A percentile compares a stretch with the other conserved stretches of the same genome.
These are phyloP conservation scores for Lampris incognitus DNA, from an alignment of 2,113 vertebrate genomes.

Conservation along the genomic window DNA sequence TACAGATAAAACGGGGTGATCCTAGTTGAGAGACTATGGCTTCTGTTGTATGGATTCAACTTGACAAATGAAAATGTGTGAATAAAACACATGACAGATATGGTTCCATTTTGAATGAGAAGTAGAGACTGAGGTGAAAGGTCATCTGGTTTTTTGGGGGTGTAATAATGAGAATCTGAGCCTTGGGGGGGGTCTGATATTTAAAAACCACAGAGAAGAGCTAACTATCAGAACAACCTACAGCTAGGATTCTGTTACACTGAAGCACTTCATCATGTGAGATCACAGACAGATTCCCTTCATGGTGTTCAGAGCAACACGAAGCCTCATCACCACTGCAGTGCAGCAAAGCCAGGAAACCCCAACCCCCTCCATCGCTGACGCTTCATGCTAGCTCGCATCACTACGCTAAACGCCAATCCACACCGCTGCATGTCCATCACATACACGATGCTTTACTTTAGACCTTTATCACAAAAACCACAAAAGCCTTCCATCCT, in stretches of 20 bases:
- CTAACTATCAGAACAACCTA: constrained; percentile 33
- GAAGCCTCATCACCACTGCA: constrained; percentile 44
- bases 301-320: constrained; percentile 46
- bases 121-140: neutral
- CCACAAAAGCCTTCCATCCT: too few species aligned
- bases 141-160: too few species aligned
- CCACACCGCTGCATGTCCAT: neutral
- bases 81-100: too few species aligned
- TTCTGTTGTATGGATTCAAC: too few species aligned
- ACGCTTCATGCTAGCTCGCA: constrained; percentile 28
- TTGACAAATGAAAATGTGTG: too few species aligned
- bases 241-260: constrained; percentile 61
- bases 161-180: constrained; percentile 13
- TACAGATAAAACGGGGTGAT: too few species aligned
- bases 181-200: constrained; percentile 52
- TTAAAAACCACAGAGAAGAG: constrained; percentile 54
- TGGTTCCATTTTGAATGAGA: too few species aligned
- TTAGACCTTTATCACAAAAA: too few species aligned
- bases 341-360: constrained; percentile 54
- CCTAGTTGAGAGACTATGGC: too few species aligned
- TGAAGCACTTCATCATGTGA: constrained; percentile 72
- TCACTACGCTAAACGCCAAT: neutral
- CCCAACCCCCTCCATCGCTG: constrained; percentile 44
- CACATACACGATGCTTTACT: too few species aligned
- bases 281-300: constrained; percentile 61